Evolutionary conservation across 2,113 vertebrate genomes (phyloP), one percentile per base, ranked within the genome.

Genomic region (Alaudala cheleensis): DNA sequence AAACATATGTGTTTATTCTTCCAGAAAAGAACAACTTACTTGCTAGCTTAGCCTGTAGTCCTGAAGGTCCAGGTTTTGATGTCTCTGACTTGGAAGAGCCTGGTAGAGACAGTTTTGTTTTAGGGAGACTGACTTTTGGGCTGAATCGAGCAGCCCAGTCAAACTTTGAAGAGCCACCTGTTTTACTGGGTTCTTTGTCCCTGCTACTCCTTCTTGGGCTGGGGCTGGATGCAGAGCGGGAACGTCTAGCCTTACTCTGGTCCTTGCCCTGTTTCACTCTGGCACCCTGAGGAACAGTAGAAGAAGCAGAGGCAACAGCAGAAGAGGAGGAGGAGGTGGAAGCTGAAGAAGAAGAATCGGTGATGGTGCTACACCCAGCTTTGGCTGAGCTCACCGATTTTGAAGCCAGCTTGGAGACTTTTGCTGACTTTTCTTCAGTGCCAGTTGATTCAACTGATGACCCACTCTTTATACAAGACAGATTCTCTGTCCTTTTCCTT

Each of bases 371-470:
- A 98, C 99, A 99, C 99, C 99, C 99, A 99, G 99, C 99, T 99
- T 99, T 99, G 99, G 99, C 99, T 99, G 99, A 99, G 98, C 99
- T 97, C 98, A 99, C 99, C 47, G 99, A 99, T 99, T 99, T 99
- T 98, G 99, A 99, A 99, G 99, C 99, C 99, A 99, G 99, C 98
- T 99, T 99, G 99, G 98, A 98, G 97, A 99, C 98, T 99, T 99
- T 99, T 98, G 98, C 98, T 98, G 99, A 98, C 98, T 98, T 99
- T 97, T 99, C 98, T 98, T 99, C 99, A 81, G 98, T 98, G 98
- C 99, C 98, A 98, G 99, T 98, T 98, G 98, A 98, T 97, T 99
- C 98, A 96, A 98, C 98, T 96, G 98, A 98, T 98, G 98, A 98
- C 97, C 98, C 98, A 98, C 98, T 98, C 97, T 98, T 99, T 97